Base-by-base conservation (phyloP, 1,140 invertebrate species). In the Drosophila varians region DNA sequence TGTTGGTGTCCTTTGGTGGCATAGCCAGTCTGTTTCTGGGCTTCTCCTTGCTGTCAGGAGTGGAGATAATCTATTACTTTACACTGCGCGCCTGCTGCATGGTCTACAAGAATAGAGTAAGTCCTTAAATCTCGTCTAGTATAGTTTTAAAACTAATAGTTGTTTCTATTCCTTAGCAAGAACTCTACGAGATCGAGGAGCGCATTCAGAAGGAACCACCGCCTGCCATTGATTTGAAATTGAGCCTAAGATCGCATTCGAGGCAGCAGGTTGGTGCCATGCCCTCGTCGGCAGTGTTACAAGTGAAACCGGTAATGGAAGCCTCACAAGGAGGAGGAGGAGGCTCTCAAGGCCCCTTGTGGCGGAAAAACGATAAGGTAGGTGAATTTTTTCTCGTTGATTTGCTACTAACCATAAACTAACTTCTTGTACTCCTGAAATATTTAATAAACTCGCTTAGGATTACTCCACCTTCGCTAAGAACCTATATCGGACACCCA, bases 21-120 rank as follows among this genome's bases (percentile, higher is more conserved):
- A 95, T 96, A 53, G 95, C 95, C 5, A 95, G 95, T 6, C 92
- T 96, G 1, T 96, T 96, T 89, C 89, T 96, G 0, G 95, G 95
- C 0, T 96, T 95, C 87, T 95, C 94, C 12, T 82, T 96, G 21
- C 88, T 96, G 1, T 95, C 94, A 0, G 94, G 94, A 0, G 94
- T 96, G 0, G 95, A 96, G 89, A 91, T 96, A 5, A 90, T 95
- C 8, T 96, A 96, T 79, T 96, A 95, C 74, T 95, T 95, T 74
- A 94, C 94, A 0, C 80, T 96, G 61, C 91, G 95, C 16, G 93
- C 94, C 21, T 94, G 93, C 49, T 96, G 95, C 64, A 94, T 94
- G 89, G 91, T 93, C 4, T 92, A 92, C 38, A 91, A 89, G 49
- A 91, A 91, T 72, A 55, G 83, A 19, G 90, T 91, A 71, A 52